These are phyloP conservation scores for Sebastes baramenuke DNA, from an alignment of 2,797 vertebrate genomes.

Conservation along the genomic window DNA sequence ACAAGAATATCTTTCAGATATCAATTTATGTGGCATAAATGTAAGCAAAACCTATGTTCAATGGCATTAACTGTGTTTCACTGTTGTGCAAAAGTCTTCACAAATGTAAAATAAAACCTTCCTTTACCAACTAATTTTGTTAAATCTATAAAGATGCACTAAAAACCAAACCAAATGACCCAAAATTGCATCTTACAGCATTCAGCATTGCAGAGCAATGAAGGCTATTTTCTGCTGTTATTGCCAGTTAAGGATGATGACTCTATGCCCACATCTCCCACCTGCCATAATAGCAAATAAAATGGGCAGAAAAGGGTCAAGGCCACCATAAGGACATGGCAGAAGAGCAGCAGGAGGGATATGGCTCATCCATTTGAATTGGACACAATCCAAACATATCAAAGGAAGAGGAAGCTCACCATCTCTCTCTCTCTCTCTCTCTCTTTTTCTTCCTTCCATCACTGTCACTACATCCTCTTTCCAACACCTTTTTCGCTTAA, in stretches of 20 bases:
- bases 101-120: not conserved
- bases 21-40: not conserved
- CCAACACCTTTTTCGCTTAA: not conserved
- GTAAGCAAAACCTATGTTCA: not conserved
- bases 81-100: not conserved
- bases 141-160: not conserved
- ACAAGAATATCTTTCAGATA: not conserved
- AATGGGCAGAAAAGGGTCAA: slow-evolving; percentile 16
- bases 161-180: not conserved
- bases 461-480: not conserved
- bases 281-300: slow-evolving; percentile 20
- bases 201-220: not conserved
- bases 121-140: not conserved
- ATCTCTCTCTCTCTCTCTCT: not conserved
- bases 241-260: slow-evolving; percentile 5
- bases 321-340: slow-evolving; percentile 33
- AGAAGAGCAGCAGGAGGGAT: slow-evolving; percentile 11
- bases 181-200: not conserved
- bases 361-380: slow-evolving; percentile 17
- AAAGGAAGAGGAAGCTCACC: slow-evolving; percentile 20
- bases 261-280: slow-evolving; percentile 6
- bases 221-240: not conserved
- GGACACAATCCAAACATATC: slow-evolving; percentile 22
- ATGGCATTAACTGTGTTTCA: not conserved
- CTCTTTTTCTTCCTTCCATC: not conserved